Evolutionary conservation across 2,888 invertebrate genomes (phyloP).

Genomic region (Slavum lentiscoides): DNA sequence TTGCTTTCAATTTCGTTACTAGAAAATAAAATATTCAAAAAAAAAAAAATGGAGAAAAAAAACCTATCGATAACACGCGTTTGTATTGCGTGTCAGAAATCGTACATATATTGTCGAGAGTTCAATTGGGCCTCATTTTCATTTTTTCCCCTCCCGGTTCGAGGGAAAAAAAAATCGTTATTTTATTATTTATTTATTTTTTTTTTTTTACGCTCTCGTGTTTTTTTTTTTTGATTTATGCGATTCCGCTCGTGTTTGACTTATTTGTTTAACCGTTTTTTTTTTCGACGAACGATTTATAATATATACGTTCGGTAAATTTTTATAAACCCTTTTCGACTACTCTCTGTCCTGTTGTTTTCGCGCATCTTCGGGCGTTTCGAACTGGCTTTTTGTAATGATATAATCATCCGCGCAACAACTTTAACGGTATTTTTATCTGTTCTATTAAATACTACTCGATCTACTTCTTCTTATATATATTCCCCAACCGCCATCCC

Average conservation of each 20-base stretch:
- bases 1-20: slow-evolving; percentile 32
- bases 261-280: slow-evolving; percentile 46
- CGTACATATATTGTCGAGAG: slow-evolving; percentile 35
- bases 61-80: slow-evolving; percentile 49
- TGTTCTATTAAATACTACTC: neutral
- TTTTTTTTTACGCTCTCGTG: slow-evolving; percentile 33
- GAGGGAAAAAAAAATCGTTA: slow-evolving; percentile 23
- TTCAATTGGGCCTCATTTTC: slow-evolving; percentile 45
- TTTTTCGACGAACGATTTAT: slow-evolving; percentile 38
- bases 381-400: neutral
- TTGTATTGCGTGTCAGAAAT: slow-evolving; percentile 42
- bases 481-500: no score
- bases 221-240: slow-evolving; percentile 41
- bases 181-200: neutral
- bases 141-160: slow-evolving; percentile 20
- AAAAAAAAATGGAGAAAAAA: slow-evolving; percentile 7
- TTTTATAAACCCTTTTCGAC: slow-evolving; percentile 7
- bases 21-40: slow-evolving; percentile 39
- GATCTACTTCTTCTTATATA: neutral
- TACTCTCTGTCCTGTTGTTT: slow-evolving; percentile 1
- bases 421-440: neutral
- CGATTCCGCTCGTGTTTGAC: slow-evolving; percentile 37
- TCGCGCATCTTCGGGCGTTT: neutral
- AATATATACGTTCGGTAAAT: slow-evolving; percentile 2
- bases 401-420: neutral